phyloP scores from a whole-genome alignment of 2,113 vertebrate genomes.

The Pithys albifrons region DNA sequence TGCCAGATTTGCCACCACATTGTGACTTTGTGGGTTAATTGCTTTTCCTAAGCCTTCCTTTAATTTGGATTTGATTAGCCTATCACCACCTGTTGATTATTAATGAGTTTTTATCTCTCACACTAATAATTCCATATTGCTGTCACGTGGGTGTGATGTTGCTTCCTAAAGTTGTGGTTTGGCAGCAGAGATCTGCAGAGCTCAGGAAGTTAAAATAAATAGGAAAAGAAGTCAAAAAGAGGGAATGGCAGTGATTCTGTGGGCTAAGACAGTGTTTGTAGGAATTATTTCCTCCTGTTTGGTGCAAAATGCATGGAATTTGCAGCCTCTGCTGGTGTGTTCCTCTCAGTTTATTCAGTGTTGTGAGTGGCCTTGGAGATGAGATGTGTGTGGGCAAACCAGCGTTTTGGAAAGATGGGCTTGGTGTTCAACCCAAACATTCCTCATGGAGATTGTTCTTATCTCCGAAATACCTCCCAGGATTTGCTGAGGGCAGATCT shows the following conservation, averaged over 20 bases:
- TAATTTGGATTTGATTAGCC: not conserved
- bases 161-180: not conserved
- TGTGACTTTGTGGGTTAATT: not conserved
- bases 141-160: not conserved
- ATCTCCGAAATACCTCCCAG: rapidly evolving
- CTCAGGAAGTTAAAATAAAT: not conserved
- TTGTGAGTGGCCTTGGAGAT: not conserved
- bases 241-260: not conserved
- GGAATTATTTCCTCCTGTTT: not conserved
- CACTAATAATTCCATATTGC: rapidly evolving
- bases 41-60: not conserved
- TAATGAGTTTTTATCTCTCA: not conserved
- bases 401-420: not conserved
- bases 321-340: not conserved
- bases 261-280: not conserved
- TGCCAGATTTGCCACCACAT: not conserved
- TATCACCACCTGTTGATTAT: not conserved
- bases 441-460: not conserved
- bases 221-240: not conserved
- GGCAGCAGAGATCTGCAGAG: not conserved
- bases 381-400: not conserved
- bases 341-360: rapidly evolving
- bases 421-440: not conserved
- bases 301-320: not conserved
- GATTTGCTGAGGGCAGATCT: not conserved